Percentiles rank a stretch among this genome's conserved stretches.
These are phyloP conservation scores for Hypsopygia costalis DNA, from an alignment of 2,888 invertebrate species.

Conservation along the genomic window DNA sequence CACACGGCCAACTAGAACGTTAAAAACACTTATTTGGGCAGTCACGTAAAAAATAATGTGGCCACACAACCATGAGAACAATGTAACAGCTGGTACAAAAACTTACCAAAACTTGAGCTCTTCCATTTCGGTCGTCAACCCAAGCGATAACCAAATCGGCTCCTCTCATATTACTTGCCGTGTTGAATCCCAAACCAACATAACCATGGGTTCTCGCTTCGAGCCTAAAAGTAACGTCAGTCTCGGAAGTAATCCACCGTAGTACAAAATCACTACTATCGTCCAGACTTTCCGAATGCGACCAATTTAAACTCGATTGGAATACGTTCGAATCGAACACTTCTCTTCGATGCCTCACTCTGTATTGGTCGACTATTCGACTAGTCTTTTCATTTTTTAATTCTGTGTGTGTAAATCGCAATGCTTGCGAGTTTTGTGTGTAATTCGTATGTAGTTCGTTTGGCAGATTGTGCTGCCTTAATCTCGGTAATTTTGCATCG, in stretches of 20 bases:
- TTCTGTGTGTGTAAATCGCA: conserved; percentile 43
- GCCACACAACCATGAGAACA: conserved; percentile 25
- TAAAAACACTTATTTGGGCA: too few species aligned
- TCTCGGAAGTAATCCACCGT: conserved; percentile 88
- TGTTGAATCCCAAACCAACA: conserved; percentile 93
- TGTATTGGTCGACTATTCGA: conserved; percentile 61
- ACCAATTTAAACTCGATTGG: conserved; percentile 75
- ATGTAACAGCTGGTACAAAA: conserved; percentile 13
- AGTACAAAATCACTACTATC: conserved; percentile 78
- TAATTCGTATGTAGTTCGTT: conserved; percentile 57
- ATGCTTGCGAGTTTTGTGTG: conserved; percentile 46
- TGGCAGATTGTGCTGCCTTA: conserved; percentile 44
- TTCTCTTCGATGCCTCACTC: conserved; percentile 54
- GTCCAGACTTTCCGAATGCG: conserved; percentile 79
- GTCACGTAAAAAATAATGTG: too few species aligned
- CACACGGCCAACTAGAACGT: too few species aligned
- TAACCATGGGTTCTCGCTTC: conserved; percentile 92
- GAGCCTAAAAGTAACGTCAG: conserved; percentile 90
- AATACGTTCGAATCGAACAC: conserved; percentile 69
- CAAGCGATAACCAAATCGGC: conserved; percentile 94
- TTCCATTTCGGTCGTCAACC: conserved; percentile 86
- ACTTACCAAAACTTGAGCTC: conserved; percentile 90
- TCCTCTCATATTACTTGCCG: conserved; percentile 88
- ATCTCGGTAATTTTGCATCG: conserved; percentile 63
- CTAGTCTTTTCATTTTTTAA: conserved; percentile 58